A percentile compares a stretch with the other conserved stretches of the same genome.
Conservation (phyloP, 2,888 invertebrate genomes). For the Halictus ligatus region DNA sequence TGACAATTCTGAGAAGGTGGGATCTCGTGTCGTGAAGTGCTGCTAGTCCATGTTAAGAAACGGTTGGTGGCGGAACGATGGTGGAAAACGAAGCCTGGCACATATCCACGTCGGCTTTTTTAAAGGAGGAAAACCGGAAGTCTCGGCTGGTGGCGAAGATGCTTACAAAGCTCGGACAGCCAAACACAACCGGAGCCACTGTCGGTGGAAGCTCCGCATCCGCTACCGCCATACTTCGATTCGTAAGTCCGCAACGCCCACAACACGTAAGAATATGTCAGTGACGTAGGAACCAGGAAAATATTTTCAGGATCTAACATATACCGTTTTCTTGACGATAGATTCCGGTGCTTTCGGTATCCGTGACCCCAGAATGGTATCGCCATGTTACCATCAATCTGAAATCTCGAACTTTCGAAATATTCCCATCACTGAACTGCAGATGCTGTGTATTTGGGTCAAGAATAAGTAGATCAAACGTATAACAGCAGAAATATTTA, state of each 20-base stretch:
- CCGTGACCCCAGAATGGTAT: neutral
- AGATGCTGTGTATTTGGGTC: too few relatives aligned
- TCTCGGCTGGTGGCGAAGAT: constrained; percentile 81
- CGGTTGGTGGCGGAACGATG: constrained; percentile 40
- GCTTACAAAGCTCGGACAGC: constrained; percentile 78
- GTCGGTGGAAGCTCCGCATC: constrained; percentile 80
- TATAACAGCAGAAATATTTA: too few relatives aligned
- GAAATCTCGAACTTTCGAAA: neutral
- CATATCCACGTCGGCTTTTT: constrained; percentile 78
- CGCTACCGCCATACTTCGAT: constrained; percentile 81
- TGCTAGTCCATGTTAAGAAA: constrained; percentile 37
- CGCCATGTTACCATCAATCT: neutral
- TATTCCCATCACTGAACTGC: neutral
- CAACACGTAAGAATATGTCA: constrained; percentile 61
- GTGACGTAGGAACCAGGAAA: constrained; percentile 62
- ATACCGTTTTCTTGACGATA: neutral
- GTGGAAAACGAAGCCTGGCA: constrained; percentile 63
- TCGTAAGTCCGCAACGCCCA: constrained; percentile 78
- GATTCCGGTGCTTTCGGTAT: neutral
- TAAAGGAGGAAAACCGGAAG: constrained; percentile 81
- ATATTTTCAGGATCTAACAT: neutral
- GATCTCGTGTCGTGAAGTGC: constrained; percentile 48
- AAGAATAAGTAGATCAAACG: too few relatives aligned
- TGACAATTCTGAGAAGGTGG: neutral
- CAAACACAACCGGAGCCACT: constrained; percentile 76